These are phyloP conservation scores for Calliopsis andreniformis DNA, from an alignment of 1,140 invertebrate genomes.

Conservation along the genomic window DNA sequence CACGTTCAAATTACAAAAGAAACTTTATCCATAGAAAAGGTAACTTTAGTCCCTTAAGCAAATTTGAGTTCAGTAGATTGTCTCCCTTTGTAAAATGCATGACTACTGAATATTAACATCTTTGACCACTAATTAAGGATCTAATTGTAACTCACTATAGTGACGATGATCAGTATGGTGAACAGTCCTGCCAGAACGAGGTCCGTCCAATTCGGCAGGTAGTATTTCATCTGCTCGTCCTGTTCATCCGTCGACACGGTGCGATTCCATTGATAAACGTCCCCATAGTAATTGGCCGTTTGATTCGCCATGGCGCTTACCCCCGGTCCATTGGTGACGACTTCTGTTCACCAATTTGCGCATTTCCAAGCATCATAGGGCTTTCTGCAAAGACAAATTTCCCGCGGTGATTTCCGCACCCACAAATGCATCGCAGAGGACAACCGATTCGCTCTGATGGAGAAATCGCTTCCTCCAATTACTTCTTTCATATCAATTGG, in stretches of 20 bases:
- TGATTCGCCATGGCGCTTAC: slow-evolving; percentile 65
- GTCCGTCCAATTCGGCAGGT: slow-evolving; percentile 72
- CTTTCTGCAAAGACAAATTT: slow-evolving; percentile 32
- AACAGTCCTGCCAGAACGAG: slow-evolving; percentile 73
- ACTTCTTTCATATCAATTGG: too few relatives aligned
- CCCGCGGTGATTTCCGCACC: not conserved
- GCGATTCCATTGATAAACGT: slow-evolving; percentile 61
- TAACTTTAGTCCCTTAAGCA: too few relatives aligned
- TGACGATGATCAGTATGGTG: slow-evolving; percentile 76
- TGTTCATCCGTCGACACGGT: slow-evolving; percentile 50
- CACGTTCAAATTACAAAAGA: too few relatives aligned
- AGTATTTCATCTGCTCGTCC: slow-evolving; percentile 52
- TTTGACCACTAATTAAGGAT: too few relatives aligned
- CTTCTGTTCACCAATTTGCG: slow-evolving; percentile 36
- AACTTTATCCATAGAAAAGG: too few relatives aligned
- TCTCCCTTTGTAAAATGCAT: too few relatives aligned
- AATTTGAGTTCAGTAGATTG: too few relatives aligned
- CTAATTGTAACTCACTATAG: slow-evolving; percentile 72
- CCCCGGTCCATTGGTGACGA: slow-evolving; percentile 61
- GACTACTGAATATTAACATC: not conserved
- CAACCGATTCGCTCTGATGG: too few relatives aligned
- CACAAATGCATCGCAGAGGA: not conserved
- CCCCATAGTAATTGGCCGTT: slow-evolving; percentile 59
- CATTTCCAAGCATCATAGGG: slow-evolving; percentile 32
- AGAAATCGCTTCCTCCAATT: not conserved